phyloP scores from a whole-genome alignment of 1,140 invertebrate genomes.

The Eueides isabella region DNA sequence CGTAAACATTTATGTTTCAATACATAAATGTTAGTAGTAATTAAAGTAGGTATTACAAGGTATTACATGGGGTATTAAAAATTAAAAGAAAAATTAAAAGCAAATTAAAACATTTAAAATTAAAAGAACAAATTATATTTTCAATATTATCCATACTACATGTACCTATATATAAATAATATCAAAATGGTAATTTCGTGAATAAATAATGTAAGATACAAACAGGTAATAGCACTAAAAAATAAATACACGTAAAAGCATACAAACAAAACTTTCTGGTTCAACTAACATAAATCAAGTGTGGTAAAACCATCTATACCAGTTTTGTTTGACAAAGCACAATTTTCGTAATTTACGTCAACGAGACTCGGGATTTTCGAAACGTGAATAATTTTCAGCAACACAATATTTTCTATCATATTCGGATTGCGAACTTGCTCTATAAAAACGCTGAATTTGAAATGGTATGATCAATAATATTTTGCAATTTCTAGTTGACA shows the following conservation, averaged over 20 bases:
- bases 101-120: too few relatives aligned
- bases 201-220: neutral
- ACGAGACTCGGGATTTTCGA: neutral
- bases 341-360: conserved; percentile 6
- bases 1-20: too few relatives aligned
- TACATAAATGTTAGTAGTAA: too few relatives aligned
- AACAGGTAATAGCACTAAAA: neutral
- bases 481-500: conserved; percentile 1
- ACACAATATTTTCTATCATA: conserved; percentile 3
- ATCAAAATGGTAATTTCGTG: too few relatives aligned
- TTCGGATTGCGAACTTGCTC: neutral
- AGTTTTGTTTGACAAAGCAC: conserved; percentile 6
- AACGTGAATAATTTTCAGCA: conserved; percentile 10
- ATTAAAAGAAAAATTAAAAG: too few relatives aligned
- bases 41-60: too few relatives aligned
- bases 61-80: too few relatives aligned
- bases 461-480: neutral
- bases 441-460: neutral
- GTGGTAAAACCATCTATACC: neutral
- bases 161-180: too few relatives aligned
- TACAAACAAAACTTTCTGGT: neutral
- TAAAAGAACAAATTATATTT: too few relatives aligned
- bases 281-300: neutral
- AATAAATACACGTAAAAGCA: neutral
- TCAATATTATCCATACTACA: too few relatives aligned